Evolutionary conservation across 2,888 invertebrate genomes (phyloP), one percentile per base, ranked within the genome.

Genomic region (Lissonota sp.): DNA sequence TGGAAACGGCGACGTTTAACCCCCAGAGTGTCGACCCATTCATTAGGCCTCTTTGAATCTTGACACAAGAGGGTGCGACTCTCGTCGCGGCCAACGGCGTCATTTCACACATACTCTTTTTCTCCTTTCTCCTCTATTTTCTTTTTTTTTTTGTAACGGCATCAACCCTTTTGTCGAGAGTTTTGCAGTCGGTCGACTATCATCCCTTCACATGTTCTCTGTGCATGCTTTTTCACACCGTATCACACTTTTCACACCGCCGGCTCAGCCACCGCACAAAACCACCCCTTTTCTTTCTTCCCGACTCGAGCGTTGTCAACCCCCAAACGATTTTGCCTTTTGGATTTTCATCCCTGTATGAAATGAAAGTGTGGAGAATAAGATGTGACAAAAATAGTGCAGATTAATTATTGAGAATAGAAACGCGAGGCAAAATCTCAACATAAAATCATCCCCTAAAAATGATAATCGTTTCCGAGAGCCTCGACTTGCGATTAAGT

Each of bases 1-100:
- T 44, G 63, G 64, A 51, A 57, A 67, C 71, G 69, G 58, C 72
- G 58, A 63, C 78, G 74, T 81, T 81, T 81, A 81, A 81, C 81
- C 74, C 74, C 70, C 66, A 74, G 67, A 83, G 80, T 78, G 83
- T 70, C 74, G 51, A 74, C 69, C 76, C 83, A 84, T 84, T 84
- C 84, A 83, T 84, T 84, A 84, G 80, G 80, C 76, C 79, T 80
- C 82, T 80, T 78, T 76, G 63, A 26, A 80, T 80, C 83, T 84
- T 80, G 83, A 83, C 83, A 83, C 76, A 79, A 84, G 83, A 76
- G 82, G 67, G 67, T 51, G 44, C 53, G 44, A 57, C 39, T 70
- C 26, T 26, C 26, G 26, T 2, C 66, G 60, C 74, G 64, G 40
- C 74, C 70, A 81, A 64, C 60, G 60, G 74, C 77, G 51, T 73